A percentile compares a stretch with the other conserved stretches of the same genome.
Evolutionary conservation across 2,797 vertebrate species (phyloP).

Genomic region (Sebastes variabilis): DNA sequence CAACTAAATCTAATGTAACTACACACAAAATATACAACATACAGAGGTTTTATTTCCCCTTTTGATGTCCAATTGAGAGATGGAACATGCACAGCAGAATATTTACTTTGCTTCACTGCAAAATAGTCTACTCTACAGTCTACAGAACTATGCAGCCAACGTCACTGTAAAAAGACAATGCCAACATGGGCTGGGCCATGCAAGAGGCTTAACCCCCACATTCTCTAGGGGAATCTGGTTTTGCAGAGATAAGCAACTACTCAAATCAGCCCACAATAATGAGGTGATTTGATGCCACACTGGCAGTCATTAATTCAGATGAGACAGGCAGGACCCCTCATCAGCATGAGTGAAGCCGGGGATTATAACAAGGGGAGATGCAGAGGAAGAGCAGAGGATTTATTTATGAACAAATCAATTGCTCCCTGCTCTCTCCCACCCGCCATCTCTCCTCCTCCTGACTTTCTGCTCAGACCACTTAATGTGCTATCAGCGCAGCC

Average conservation of each 20-base stretch:
- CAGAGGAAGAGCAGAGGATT: conserved; percentile 31
- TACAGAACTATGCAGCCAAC: not conserved
- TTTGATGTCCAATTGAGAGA: not conserved
- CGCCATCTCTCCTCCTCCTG: not conserved
- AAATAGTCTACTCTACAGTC: not conserved
- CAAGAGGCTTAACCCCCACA: not conserved
- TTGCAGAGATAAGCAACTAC: conserved; percentile 58
- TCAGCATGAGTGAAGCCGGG: conserved; percentile 45
- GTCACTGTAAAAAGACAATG: conserved; percentile 19
- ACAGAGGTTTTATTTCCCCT: not conserved
- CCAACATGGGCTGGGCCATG: not conserved
- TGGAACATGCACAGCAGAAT: not conserved
- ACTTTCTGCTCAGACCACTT: conserved; percentile 38
- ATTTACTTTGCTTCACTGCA: not conserved
- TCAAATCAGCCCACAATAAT: conserved; percentile 42
- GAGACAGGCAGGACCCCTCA: conserved; percentile 44
- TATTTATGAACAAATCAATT: conserved; percentile 61
- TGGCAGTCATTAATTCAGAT: conserved; percentile 57
- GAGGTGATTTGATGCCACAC: conserved; percentile 53
- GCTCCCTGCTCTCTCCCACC: not conserved
- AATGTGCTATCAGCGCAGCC: conserved; percentile 36
- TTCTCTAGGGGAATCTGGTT: conserved; percentile 40
- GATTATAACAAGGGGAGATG: conserved; percentile 48
- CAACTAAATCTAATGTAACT: not conserved
- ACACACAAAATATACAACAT: not conserved